A percentile compares a stretch with the other conserved stretches of the same genome.
These are phyloP conservation scores for Indicator indicator DNA, from an alignment of 2,113 vertebrate genomes.

Conservation along the genomic window DNA sequence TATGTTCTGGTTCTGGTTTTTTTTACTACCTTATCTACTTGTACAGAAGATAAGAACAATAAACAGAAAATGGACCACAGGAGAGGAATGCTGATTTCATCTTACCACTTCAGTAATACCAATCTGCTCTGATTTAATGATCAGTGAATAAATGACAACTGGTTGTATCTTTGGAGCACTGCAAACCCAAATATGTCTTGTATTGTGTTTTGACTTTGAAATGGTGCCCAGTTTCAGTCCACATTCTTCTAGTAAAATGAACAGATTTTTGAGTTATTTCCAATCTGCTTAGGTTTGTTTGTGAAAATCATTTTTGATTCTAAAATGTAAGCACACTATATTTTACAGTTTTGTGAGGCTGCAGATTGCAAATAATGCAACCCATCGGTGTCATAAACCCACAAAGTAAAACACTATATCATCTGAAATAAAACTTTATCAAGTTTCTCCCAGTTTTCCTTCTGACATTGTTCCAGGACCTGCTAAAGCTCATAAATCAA, in stretches of 20 bases:
- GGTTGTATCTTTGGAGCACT: not conserved
- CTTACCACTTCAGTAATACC: not conserved
- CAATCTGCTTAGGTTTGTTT: not conserved
- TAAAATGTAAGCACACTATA: not conserved
- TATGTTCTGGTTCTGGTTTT: not conserved
- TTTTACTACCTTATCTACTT: not conserved
- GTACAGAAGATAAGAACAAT: constrained; percentile 24
- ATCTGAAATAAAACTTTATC: not conserved
- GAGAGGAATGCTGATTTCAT: not conserved
- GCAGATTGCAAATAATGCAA: not conserved
- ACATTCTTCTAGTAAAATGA: not conserved
- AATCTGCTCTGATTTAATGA: not conserved
- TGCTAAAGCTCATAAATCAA: not conserved
- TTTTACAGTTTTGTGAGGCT: not conserved
- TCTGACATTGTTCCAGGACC: not conserved
- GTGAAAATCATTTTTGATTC: not conserved
- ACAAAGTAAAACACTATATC: not conserved
- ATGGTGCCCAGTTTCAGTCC: not conserved
- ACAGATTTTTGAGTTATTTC: constrained; percentile 2
- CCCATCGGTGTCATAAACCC: not conserved
- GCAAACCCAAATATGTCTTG: not conserved
- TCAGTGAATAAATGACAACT: not conserved
- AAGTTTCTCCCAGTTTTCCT: not conserved
- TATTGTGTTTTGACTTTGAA: constrained; percentile 2
- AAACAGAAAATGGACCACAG: not conserved